Conservation (phyloP, 2,888 invertebrate genomes). For the Sicus ferrugineus region DNA sequence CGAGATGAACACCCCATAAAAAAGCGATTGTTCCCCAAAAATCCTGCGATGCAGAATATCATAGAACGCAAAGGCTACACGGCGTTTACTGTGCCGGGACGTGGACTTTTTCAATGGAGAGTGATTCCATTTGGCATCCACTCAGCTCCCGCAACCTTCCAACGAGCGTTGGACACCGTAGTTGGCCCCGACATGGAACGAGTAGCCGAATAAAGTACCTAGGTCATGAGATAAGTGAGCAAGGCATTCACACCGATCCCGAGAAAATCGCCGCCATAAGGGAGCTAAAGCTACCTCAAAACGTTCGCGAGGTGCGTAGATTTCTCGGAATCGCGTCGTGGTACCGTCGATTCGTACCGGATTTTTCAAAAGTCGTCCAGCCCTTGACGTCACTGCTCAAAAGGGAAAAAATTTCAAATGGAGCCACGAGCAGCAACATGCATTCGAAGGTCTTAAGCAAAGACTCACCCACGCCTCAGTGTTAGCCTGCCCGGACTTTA, state of each 20-base stretch:
- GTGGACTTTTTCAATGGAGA: constrained; percentile 29
- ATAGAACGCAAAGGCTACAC: constrained; percentile 22
- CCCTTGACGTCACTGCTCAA: constrained; percentile 1
- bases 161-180: too few species aligned
- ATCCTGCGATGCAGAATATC: constrained; percentile 32
- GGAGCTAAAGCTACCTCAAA: too few species aligned
- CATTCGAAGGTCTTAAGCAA: neutral
- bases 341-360: constrained; percentile 14
- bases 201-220: too few species aligned
- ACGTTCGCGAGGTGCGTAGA: too few species aligned
- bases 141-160: constrained; percentile 31
- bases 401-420: constrained; percentile 24
- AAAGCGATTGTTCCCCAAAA: constrained; percentile 28
- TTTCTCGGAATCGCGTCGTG: too few species aligned
- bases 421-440: neutral
- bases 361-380: neutral
- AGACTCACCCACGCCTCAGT: neutral
- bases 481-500: neutral
- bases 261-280: too few species aligned
- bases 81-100: constrained; percentile 26
- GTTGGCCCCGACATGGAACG: too few species aligned
- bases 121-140: constrained; percentile 35
- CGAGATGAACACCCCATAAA: constrained; percentile 19
- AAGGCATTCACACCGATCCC: too few species aligned
- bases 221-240: too few species aligned